Conservation (phyloP, 1,140 invertebrate species). For the Vollenhovia emeryi region DNA sequence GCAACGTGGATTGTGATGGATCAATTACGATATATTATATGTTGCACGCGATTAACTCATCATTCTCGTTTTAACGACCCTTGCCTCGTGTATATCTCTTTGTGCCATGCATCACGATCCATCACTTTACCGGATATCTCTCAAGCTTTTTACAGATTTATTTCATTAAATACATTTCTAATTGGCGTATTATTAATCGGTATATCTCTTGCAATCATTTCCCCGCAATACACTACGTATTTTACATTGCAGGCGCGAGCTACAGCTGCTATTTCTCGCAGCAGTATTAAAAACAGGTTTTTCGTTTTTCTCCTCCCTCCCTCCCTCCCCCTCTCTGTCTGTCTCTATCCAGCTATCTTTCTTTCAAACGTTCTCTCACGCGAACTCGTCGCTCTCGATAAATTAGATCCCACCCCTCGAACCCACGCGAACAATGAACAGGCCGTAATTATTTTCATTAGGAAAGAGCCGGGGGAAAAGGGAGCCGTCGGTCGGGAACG, state of each 20-base stretch:
- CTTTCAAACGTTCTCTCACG: constrained; percentile 21
- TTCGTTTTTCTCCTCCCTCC: neutral
- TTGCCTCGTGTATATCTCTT: neutral
- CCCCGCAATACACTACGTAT: neutral
- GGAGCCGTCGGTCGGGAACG: neutral
- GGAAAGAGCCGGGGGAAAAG: neutral
- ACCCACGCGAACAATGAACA: constrained; percentile 47
- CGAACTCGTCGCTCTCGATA: constrained; percentile 35
- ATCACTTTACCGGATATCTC: neutral
- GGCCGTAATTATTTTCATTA: constrained; percentile 58
- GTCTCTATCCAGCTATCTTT: neutral
- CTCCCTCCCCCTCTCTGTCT: constrained; percentile 18
- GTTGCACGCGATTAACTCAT: neutral
- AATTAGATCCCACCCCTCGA: constrained; percentile 36
- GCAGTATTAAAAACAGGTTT: constrained; percentile 3
- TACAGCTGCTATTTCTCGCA: neutral
- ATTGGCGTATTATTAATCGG: neutral
- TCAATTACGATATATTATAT: neutral
- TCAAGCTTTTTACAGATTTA: neutral
- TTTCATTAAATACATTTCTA: constrained; percentile 3
- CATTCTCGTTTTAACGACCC: neutral
- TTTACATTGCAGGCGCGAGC: neutral
- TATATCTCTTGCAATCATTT: neutral
- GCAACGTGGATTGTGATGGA: neutral
- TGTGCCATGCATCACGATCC: neutral